phyloP scores from a whole-genome alignment of 2,888 invertebrate species.

The Lathronympha strigana region DNA sequence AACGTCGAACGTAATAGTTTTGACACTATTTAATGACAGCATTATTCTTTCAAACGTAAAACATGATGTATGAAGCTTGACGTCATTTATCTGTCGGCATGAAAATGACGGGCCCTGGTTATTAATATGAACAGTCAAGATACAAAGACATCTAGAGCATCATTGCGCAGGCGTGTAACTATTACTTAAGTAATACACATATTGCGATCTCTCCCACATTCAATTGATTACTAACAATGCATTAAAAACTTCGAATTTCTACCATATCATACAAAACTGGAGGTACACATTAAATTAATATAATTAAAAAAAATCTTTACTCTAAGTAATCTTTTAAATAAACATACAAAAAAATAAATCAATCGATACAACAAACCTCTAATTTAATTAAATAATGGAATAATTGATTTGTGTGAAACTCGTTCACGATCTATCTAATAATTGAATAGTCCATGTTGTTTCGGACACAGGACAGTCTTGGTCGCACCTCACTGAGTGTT shows the following conservation, averaged over 20 bases:
- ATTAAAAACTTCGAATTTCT: slow-evolving; percentile 63
- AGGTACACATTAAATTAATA: slow-evolving; percentile 75
- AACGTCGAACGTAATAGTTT: too few relatives aligned
- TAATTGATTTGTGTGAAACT: slow-evolving; percentile 72
- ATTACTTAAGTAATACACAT: slow-evolving; percentile 54
- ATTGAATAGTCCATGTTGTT: slow-evolving; percentile 52
- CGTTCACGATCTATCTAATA: slow-evolving; percentile 63
- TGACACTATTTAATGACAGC: too few relatives aligned
- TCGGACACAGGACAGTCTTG: slow-evolving; percentile 25
- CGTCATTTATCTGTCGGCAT: too few relatives aligned
- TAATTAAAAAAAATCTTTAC: slow-evolving; percentile 70
- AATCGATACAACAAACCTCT: slow-evolving; percentile 78
- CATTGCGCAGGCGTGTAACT: slow-evolving; percentile 59
- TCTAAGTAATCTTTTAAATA: slow-evolving; percentile 80
- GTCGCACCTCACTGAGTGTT: slow-evolving; percentile 54
- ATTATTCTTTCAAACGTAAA: too few relatives aligned
- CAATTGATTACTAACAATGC: slow-evolving; percentile 64
- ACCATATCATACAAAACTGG: slow-evolving; percentile 69
- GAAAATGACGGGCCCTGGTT: too few relatives aligned
- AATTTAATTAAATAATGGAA: slow-evolving; percentile 78
- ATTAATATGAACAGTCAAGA: slow-evolving; percentile 40
- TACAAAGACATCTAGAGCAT: slow-evolving; percentile 37
- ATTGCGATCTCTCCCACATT: slow-evolving; percentile 47
- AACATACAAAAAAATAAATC: slow-evolving; percentile 79
- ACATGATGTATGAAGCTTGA: too few relatives aligned